Percentiles rank a stretch among this genome's conserved stretches.
Evolutionary conservation across 2,113 vertebrate genomes (phyloP).

Genomic region (Sminthopsis crassicaudata): DNA sequence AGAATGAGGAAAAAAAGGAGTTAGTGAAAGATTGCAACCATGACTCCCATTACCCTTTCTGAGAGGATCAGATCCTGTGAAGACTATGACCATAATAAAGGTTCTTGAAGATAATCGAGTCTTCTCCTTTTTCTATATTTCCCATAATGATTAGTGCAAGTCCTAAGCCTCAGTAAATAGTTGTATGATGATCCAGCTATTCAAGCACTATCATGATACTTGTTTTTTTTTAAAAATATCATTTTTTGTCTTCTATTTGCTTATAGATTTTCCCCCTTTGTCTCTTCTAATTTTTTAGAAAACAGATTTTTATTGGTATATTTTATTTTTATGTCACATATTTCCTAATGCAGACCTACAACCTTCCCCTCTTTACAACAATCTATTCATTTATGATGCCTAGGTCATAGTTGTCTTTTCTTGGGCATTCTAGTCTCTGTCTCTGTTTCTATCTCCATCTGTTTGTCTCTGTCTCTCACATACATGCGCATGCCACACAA

Average conservation of each 20-base stretch:
- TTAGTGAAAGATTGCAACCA: constrained; percentile 35
- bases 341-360: not conserved
- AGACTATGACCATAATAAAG: not conserved
- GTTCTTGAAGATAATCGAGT: not conserved
- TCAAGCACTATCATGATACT: not conserved
- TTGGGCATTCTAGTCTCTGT: not conserved
- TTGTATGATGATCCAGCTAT: not conserved
- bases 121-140: not conserved
- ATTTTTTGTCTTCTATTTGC: not conserved
- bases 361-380: not conserved
- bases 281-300: not conserved
- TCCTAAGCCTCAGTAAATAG: not conserved
- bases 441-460: too few species aligned
- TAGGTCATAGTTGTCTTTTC: not conserved
- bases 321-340: not conserved
- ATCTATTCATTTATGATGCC: not conserved
- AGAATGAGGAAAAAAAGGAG: constrained; percentile 45
- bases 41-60: not conserved
- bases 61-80: not conserved
- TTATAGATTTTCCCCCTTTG: not conserved
- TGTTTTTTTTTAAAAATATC: not conserved
- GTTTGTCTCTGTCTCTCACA: too few species aligned
- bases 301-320: not conserved
- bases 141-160: not conserved
- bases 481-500: not conserved